Evolutionary conservation across 1,140 invertebrate genomes (phyloP).

Genomic region (Drosophila saltans): DNA sequence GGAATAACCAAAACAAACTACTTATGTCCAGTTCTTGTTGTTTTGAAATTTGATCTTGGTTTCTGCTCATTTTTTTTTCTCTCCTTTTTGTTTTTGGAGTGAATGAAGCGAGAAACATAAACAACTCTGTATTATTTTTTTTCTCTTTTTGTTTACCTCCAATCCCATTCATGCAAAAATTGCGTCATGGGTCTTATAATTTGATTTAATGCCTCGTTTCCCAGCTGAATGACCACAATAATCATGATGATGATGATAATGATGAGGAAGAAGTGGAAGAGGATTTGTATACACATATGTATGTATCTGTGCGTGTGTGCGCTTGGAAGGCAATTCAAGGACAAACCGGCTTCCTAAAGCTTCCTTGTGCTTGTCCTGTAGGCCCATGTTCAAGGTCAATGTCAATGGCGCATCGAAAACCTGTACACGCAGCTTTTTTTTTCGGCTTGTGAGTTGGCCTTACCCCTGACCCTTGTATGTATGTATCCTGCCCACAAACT

Average conservation of each 20-base stretch:
- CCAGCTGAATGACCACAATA: background rate
- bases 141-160: background rate
- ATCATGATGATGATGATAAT: too few relatives aligned
- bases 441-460: background rate
- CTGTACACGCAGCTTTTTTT: conserved; percentile 39
- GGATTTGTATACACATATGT: too few relatives aligned
- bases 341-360: conserved; percentile 38
- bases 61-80: background rate
- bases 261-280: background rate
- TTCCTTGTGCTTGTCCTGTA: conserved; percentile 36
- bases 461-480: background rate
- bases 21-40: conserved; percentile 56
- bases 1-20: conserved; percentile 55
- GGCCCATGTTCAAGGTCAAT: conserved; percentile 66
- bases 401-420: conserved; percentile 55
- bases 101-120: conserved; percentile 62
- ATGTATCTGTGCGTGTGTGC: too few relatives aligned
- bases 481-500: conserved; percentile 1
- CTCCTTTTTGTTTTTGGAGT: conserved; percentile 10
- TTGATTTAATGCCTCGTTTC: conserved; percentile 18
- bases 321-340: conserved; percentile 39
- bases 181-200: conserved; percentile 60
- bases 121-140: conserved; percentile 39
- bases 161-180: conserved; percentile 24
- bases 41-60: conserved; percentile 63